These are phyloP conservation scores for Chiropotes sagulatus DNA, from an alignment of 2,797 vertebrate species.

Conservation along the genomic window DNA sequence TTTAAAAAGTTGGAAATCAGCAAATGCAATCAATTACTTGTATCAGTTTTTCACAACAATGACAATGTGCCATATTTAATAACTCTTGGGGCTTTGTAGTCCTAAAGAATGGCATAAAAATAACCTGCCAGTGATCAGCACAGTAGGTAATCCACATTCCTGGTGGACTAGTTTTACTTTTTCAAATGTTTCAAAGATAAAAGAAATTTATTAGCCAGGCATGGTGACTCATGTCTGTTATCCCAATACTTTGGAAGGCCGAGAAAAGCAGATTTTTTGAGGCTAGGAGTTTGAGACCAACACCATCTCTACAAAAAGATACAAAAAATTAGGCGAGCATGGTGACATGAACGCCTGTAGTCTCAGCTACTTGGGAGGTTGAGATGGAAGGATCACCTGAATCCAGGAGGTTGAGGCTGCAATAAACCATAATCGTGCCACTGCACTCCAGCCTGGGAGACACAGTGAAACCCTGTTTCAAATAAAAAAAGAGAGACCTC, in stretches of 20 bases:
- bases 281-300: not conserved
- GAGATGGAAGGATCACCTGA: not conserved
- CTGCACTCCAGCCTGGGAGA: not conserved
- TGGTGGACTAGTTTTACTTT: not conserved
- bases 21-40: not conserved
- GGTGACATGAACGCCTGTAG: not conserved
- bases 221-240: not conserved
- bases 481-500: not conserved
- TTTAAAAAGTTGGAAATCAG: not conserved
- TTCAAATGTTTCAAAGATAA: slow-evolving; percentile 41
- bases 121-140: not conserved
- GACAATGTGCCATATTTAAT: not conserved
- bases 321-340: not conserved
- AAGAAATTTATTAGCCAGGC: not conserved
- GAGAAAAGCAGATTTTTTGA: not conserved
- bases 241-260: not conserved
- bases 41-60: slow-evolving; percentile 7
- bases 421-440: not conserved
- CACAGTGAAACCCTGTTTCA: not conserved
- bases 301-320: not conserved
- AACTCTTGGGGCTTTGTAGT: not conserved
- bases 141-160: slow-evolving; percentile 19
- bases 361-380: not conserved
- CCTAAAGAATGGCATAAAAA: not conserved
- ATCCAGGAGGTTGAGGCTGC: not conserved